Percentiles rank a stretch among this genome's conserved stretches.
These are phyloP conservation scores for Scomber scombrus DNA, from an alignment of 2,113 vertebrate genomes.

Conservation along the genomic window DNA sequence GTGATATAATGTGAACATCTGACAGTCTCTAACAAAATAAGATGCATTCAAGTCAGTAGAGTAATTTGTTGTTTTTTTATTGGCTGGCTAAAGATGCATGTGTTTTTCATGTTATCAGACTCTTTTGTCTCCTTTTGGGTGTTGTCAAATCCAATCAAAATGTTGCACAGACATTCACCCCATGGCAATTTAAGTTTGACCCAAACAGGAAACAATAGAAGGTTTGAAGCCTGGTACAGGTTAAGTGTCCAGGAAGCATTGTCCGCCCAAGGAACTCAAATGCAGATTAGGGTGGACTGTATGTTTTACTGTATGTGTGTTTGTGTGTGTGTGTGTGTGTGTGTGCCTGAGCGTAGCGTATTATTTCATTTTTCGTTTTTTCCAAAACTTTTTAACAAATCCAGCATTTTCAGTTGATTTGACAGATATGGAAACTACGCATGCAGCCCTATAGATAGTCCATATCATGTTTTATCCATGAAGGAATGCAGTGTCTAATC, in stretches of 20 bases:
- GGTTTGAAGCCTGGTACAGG: background rate
- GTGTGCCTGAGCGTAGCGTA: background rate
- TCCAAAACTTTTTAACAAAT: background rate
- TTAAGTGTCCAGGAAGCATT: background rate
- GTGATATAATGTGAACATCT: too few relatives aligned
- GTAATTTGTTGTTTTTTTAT: background rate
- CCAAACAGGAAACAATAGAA: background rate
- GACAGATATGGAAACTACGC: slow-evolving; percentile 1
- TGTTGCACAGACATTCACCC: background rate
- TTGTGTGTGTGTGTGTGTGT: background rate
- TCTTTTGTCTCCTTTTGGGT: background rate
- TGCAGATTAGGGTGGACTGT: background rate
- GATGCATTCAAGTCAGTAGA: background rate
- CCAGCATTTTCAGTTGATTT: slow-evolving; percentile 25
- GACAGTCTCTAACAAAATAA: background rate
- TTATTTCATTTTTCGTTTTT: background rate
- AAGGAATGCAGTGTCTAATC: slow-evolving; percentile 65
- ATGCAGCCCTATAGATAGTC: slow-evolving; percentile 22
- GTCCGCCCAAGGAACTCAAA: background rate
- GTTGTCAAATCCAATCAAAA: background rate
- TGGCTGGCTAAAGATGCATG: background rate
- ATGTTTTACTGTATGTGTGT: background rate
- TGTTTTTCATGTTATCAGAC: background rate
- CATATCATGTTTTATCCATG: slow-evolving; percentile 61
- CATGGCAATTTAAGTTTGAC: background rate